A percentile compares a stretch with the other conserved stretches of the same genome.
phyloP scores from a whole-genome alignment of 2,888 invertebrate genomes.

The Cantharis lateralis region DNA sequence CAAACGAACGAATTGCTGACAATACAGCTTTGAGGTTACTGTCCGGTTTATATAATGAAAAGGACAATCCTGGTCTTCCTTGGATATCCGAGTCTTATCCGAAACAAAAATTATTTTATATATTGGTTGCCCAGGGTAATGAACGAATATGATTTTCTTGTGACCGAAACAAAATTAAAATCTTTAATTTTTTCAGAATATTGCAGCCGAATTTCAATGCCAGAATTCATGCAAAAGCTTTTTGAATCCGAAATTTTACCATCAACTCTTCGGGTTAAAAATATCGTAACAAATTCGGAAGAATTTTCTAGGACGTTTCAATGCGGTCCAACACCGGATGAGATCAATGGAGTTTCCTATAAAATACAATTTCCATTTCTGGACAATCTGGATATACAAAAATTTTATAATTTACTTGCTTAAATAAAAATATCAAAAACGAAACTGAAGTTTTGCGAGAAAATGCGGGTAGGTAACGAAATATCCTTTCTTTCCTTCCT shows the following conservation, averaged over 20 bases:
- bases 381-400: background rate
- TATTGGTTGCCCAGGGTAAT: slow-evolving; percentile 44
- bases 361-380: slow-evolving; percentile 39
- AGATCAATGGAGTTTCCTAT: slow-evolving; percentile 24
- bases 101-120: slow-evolving; percentile 39
- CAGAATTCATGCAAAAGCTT: slow-evolving; percentile 39
- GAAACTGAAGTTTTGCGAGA: too few relatives aligned
- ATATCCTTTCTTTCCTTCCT: too few relatives aligned
- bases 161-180: background rate
- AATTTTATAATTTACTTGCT: background rate
- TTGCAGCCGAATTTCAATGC: slow-evolving; percentile 34
- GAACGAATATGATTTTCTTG: background rate
- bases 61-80: slow-evolving; percentile 31
- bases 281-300: slow-evolving; percentile 39
- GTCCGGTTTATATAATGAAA: slow-evolving; percentile 25
- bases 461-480: too few relatives aligned
- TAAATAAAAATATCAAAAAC: background rate
- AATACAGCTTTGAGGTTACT: slow-evolving; percentile 40
- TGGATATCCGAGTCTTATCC: slow-evolving; percentile 36
- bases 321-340: slow-evolving; percentile 28
- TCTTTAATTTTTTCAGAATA: slow-evolving; percentile 36
- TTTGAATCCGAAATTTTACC: slow-evolving; percentile 41
- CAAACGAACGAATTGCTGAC: slow-evolving; percentile 39
- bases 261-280: slow-evolving; percentile 38
- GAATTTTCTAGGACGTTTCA: slow-evolving; percentile 36